These are phyloP conservation scores for Hydractinia symbiolongicarpus DNA, from an alignment of 30 jellyfish, hydroid and myxozoan genomes.

Conservation along the genomic window DNA sequence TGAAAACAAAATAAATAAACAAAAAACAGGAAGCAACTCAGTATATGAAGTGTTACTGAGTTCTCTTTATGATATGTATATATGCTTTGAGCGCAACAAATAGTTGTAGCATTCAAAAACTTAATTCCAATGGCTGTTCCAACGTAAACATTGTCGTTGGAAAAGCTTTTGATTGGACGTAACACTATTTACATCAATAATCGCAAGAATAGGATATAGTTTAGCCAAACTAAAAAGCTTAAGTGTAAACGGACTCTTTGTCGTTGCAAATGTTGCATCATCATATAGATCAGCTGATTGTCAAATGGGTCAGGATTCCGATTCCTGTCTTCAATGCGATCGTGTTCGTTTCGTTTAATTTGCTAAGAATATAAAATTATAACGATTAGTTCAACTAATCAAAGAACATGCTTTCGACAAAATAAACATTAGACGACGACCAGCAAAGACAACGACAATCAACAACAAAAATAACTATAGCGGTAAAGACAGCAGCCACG, in stretches of 20 bases:
- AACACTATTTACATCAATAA: no score
- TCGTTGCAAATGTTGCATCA: constrained; percentile 70
- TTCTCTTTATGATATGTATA: neutral
- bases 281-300: constrained; percentile 52
- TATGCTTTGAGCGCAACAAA: neutral
- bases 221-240: no score
- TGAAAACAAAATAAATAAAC: no score
- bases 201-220: no score
- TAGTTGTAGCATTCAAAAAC: no score
- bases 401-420: neutral
- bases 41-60: neutral
- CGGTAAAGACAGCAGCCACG: no score
- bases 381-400: neutral
- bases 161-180: no score
- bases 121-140: no score
- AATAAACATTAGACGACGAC: neutral
- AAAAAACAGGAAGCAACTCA: no score
- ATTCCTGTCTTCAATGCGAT: constrained; percentile 48
- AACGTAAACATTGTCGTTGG: no score
- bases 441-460: neutral
- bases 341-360: constrained; percentile 59
- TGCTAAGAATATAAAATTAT: constrained; percentile 45
- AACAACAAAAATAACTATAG: neutral
- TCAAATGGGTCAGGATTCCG: constrained; percentile 61
- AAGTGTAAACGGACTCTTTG: constrained; percentile 50